These are phyloP conservation scores for Lycocerus yunnanus DNA, from an alignment of 2,888 invertebrate species.

Conservation along the genomic window DNA sequence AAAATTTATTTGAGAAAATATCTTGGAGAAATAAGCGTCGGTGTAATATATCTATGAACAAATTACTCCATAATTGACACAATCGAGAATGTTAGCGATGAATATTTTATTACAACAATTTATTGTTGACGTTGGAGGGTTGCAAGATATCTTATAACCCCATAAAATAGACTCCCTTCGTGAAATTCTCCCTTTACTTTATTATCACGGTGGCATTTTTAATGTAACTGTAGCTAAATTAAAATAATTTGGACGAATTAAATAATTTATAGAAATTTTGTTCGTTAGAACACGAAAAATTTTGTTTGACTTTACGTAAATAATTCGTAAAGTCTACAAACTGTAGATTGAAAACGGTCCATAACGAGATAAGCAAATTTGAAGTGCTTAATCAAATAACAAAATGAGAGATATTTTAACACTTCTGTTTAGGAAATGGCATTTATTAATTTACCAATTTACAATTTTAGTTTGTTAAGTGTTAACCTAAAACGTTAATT, in stretches of 20 bases:
- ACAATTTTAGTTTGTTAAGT: not conserved
- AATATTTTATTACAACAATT: not conserved
- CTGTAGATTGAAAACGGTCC: not conserved
- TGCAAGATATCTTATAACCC: not conserved
- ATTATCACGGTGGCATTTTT: not conserved
- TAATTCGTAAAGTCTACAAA: not conserved
- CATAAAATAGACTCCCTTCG: not conserved
- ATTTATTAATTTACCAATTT: not conserved
- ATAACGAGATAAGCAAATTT: slow-evolving; percentile 1
- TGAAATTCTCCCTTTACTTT: not conserved
- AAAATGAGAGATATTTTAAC: not conserved
- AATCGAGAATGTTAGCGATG: not conserved
- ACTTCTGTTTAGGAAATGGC: not conserved
- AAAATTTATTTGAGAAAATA: not conserved
- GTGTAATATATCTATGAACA: not conserved
- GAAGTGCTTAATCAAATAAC: not conserved
- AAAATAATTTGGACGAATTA: not conserved
- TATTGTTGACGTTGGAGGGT: not conserved
- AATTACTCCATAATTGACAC: not conserved
- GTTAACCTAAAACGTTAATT: not conserved
- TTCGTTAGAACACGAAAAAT: not conserved
- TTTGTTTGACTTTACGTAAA: not conserved
- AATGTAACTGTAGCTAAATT: not conserved
- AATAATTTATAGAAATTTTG: not conserved
- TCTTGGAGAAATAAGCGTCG: not conserved